Percentiles rank a stretch among this genome's conserved stretches.
Evolutionary conservation across 1,140 invertebrate genomes (phyloP).

Genomic region (Drosophila arizonae): DNA sequence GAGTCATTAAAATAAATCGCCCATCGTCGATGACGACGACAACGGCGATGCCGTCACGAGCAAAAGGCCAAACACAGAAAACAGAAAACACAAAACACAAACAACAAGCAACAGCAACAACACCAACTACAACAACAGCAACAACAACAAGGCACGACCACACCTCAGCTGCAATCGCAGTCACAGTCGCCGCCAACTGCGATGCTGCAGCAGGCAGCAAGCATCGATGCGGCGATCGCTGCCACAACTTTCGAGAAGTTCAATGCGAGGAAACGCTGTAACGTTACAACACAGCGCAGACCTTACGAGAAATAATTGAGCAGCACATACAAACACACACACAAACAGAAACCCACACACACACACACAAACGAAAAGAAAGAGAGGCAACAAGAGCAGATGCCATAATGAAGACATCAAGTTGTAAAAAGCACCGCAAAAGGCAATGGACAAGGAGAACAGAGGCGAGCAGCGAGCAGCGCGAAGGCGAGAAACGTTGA

Average conservation of each 20-base stretch:
- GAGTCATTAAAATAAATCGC: conserved; percentile 82
- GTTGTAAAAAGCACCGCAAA: conserved; percentile 66
- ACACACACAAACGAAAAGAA: conserved; percentile 3
- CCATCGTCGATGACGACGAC: conserved; percentile 66
- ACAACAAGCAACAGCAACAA: conserved; percentile 22
- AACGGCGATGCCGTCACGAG: conserved; percentile 71
- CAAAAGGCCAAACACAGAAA: conserved; percentile 43
- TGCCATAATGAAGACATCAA: conserved; percentile 74
- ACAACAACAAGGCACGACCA: conserved; percentile 48
- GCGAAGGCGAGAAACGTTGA: conserved; percentile 49
- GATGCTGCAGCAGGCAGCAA: conserved; percentile 21
- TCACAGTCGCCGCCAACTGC: conserved; percentile 16
- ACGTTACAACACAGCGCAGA: conserved; percentile 43
- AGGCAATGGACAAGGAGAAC: conserved; percentile 21
- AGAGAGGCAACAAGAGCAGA: conserved; percentile 28
- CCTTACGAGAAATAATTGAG: conserved; percentile 75
- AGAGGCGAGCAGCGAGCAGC: neutral
- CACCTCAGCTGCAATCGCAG: conserved; percentile 48
- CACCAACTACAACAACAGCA: conserved; percentile 28
- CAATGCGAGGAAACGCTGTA: conserved; percentile 39
- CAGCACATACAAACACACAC: conserved; percentile 48
- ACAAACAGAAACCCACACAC: neutral
- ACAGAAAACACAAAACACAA: conserved; percentile 21
- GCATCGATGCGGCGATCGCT: conserved; percentile 19
- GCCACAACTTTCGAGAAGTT: conserved; percentile 79